Evolutionary conservation across 2,113 vertebrate species (phyloP).

Genomic region (Cnemophilus loriae): DNA sequence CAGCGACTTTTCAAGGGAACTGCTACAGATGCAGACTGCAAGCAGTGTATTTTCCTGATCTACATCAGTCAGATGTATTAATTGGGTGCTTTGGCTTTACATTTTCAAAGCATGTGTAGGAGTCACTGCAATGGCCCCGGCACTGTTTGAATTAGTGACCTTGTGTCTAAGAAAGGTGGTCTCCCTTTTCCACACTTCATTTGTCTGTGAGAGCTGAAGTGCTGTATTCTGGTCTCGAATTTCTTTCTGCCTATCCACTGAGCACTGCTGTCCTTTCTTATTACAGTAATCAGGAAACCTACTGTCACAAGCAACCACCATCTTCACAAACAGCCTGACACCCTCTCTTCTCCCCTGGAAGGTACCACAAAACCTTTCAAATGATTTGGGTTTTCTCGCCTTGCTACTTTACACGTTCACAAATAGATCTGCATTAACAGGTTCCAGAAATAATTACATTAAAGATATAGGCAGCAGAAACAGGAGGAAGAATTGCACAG

Average conservation of each 20-base stretch:
- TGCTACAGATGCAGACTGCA: not conserved
- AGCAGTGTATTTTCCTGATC: not conserved
- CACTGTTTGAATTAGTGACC: not conserved
- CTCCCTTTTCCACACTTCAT: not conserved
- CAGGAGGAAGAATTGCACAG: not conserved
- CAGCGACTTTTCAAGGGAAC: not conserved
- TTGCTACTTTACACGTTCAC: not conserved
- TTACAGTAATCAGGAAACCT: not conserved
- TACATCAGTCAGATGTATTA: not conserved
- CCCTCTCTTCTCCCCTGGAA: not conserved
- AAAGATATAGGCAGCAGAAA: not conserved
- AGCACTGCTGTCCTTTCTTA: not conserved
- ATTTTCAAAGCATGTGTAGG: not conserved
- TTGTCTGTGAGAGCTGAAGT: not conserved
- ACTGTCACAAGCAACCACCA: not conserved
- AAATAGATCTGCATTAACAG: not conserved
- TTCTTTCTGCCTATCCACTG: not conserved
- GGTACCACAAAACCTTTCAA: not conserved
- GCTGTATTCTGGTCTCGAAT: not conserved
- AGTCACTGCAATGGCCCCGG: not conserved
- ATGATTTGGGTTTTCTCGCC: not conserved
- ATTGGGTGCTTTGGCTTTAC: not conserved
- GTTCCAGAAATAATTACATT: not conserved
- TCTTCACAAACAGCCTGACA: not conserved
- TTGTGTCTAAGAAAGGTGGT: not conserved